These are phyloP conservation scores for Brachyhypopomus gauderio DNA, from an alignment of 2,113 vertebrate genomes.

Conservation along the genomic window DNA sequence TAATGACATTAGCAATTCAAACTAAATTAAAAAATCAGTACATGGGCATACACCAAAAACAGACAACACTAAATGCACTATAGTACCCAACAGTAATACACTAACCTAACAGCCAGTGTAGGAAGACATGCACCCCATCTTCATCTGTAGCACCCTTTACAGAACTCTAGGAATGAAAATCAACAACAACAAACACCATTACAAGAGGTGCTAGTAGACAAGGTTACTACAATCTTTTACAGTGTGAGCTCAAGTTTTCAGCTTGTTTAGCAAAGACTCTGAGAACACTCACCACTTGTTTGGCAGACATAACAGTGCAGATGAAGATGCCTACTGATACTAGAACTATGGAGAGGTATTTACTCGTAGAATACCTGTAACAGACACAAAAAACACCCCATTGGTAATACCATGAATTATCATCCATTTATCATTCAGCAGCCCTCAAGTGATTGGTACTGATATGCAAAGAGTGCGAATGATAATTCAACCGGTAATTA, in stretches of 20 bases:
- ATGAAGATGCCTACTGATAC: slow-evolving; percentile 95
- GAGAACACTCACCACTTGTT: slow-evolving; percentile 88
- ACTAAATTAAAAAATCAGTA: not conserved
- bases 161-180: slow-evolving; percentile 73
- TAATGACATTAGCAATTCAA: not conserved
- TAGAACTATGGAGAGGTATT: slow-evolving; percentile 88
- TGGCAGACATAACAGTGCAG: slow-evolving; percentile 97
- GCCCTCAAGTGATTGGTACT: too few relatives aligned
- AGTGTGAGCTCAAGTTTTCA: not conserved
- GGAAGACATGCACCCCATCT: slow-evolving; percentile 77
- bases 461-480: not conserved
- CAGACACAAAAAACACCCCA: slow-evolving; percentile 36
- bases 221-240: not conserved
- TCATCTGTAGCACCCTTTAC: slow-evolving; percentile 72
- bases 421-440: too few relatives aligned
- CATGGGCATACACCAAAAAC: not conserved
- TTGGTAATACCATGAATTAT: not conserved
- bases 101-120: slow-evolving; percentile 92
- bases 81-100: not conserved
- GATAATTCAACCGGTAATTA: too few relatives aligned
- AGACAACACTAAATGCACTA: not conserved
- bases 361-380: slow-evolving; percentile 86
- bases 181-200: not conserved
- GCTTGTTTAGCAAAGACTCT: not conserved
- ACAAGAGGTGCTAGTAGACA: not conserved